Conservation (phyloP, 1,140 invertebrate species). For the Megalopta genalis region DNA sequence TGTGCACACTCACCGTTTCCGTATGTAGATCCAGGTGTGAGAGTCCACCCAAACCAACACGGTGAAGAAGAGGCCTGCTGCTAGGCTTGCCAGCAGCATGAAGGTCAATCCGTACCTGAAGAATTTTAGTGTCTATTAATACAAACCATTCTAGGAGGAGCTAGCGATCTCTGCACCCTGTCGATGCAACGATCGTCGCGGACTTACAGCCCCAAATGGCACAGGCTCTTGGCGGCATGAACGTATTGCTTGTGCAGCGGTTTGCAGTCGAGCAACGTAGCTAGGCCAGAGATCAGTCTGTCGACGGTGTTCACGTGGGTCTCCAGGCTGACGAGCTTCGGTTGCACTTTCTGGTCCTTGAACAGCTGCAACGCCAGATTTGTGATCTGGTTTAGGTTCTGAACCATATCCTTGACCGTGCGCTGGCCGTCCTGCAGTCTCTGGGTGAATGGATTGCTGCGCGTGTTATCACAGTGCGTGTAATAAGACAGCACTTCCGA, state of each 20-base stretch:
- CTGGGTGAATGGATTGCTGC: conserved; percentile 89
- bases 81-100: conserved; percentile 91
- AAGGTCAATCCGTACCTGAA: conserved; percentile 86
- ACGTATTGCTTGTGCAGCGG: conserved; percentile 89
- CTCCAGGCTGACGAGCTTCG: conserved; percentile 85
- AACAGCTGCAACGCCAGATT: conserved; percentile 84
- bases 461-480: conserved; percentile 88
- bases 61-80: conserved; percentile 92
- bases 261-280: conserved; percentile 89
- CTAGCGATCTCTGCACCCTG: too few relatives aligned
- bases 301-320: conserved; percentile 87
- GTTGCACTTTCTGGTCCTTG: conserved; percentile 83
- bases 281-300: conserved; percentile 81
- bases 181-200: neutral
- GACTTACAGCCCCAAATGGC: conserved; percentile 88
- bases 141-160: too few relatives aligned
- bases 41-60: conserved; percentile 96
- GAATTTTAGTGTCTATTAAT: neutral
- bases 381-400: conserved; percentile 83
- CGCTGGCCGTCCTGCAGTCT: conserved; percentile 87
- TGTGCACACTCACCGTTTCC: conserved; percentile 86
- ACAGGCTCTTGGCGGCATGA: conserved; percentile 87
- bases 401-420: conserved; percentile 86
- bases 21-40: conserved; percentile 97
- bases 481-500: conserved; percentile 89